Evolutionary conservation across 1,140 invertebrate species (phyloP).

Genomic region (Drosophila kohkoa): DNA sequence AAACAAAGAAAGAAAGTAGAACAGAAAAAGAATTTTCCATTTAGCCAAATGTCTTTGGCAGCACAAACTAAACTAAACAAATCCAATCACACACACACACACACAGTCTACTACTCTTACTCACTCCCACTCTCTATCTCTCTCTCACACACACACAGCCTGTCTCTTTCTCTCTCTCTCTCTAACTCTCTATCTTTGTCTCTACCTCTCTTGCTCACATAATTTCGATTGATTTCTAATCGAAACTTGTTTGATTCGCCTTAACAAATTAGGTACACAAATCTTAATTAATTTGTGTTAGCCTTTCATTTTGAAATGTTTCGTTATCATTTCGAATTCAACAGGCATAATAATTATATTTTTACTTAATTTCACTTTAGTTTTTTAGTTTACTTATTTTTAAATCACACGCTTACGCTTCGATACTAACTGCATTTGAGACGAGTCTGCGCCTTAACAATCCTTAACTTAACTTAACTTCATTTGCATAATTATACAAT

Average conservation of each 20-base stretch:
- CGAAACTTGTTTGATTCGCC: constrained; percentile 34
- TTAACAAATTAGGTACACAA: constrained; percentile 39
- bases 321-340: constrained; percentile 1
- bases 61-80: constrained; percentile 23
- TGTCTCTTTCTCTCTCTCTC: constrained; percentile 60
- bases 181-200: constrained; percentile 43
- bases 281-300: constrained; percentile 23
- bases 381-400: constrained; percentile 17
- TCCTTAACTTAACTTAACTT: constrained; percentile 41
- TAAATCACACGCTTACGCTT: constrained; percentile 77
- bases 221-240: constrained; percentile 43
- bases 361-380: constrained; percentile 31
- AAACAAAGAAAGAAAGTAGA: constrained; percentile 27
- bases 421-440: constrained; percentile 75
- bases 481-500: constrained; percentile 8
- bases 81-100: constrained; percentile 10
- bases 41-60: constrained; percentile 27
- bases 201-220: constrained; percentile 51
- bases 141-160: constrained; percentile 53
- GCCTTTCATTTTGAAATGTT: constrained; percentile 11
- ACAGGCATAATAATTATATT: constrained; percentile 12
- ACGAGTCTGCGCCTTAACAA: constrained; percentile 53
- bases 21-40: background rate
- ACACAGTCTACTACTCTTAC: constrained; percentile 10
- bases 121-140: constrained; percentile 49